These are phyloP conservation scores for Limnodromus scolopaceus DNA, from an alignment of 2,797 vertebrate species.

Conservation along the genomic window DNA sequence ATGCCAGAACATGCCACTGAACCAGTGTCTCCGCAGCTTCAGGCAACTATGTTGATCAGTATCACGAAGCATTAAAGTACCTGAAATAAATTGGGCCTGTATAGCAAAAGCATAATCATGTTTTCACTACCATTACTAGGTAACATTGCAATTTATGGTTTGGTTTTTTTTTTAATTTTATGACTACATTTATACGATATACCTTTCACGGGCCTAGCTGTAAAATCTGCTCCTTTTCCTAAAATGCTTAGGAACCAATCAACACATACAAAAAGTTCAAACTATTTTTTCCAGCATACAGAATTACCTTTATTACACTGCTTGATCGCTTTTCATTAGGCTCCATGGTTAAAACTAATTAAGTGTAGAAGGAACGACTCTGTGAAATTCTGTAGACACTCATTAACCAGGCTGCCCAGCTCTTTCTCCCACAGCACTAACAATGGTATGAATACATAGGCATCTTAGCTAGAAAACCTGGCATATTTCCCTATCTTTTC, in stretches of 20 bases:
- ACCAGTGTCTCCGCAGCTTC: not conserved
- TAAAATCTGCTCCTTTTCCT: not conserved
- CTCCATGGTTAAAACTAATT: not conserved
- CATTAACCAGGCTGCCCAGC: not conserved
- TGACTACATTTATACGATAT: not conserved
- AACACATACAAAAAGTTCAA: not conserved
- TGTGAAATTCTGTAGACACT: not conserved
- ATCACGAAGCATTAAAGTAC: not conserved
- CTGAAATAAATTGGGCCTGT: not conserved
- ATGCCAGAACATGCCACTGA: not conserved
- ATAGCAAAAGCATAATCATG: not conserved
- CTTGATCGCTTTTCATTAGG: fast-evolving
- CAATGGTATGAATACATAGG: not conserved
- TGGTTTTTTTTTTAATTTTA: not conserved
- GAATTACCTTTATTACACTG: not conserved
- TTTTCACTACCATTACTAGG: not conserved
- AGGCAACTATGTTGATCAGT: not conserved
- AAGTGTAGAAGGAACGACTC: not conserved
- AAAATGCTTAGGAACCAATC: not conserved
- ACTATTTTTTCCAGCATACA: not conserved
- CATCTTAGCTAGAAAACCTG: no score
- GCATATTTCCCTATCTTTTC: not conserved
- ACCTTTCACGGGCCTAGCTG: not conserved
- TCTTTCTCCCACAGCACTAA: not conserved
- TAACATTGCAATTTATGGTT: not conserved